phyloP scores from a whole-genome alignment of 2,113 vertebrate species.

The Bubo blakistoni region DNA sequence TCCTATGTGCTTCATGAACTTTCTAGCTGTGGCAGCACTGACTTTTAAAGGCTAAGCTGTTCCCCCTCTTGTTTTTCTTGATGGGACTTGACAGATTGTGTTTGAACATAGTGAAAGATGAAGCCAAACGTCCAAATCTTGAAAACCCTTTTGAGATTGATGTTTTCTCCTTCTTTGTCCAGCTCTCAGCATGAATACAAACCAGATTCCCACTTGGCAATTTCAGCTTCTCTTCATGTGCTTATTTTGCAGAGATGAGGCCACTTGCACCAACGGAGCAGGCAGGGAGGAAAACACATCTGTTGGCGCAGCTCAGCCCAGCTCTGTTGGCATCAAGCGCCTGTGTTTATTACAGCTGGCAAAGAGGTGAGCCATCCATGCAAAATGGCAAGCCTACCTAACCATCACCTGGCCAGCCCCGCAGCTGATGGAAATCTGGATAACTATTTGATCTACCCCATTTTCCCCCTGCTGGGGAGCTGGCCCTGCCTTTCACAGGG shows the following conservation, averaged over 20 bases:
- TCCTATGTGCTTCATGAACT: neutral
- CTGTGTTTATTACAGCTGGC: neutral
- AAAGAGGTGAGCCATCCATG: neutral
- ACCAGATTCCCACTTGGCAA: neutral
- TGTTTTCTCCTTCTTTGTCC: slow-evolving; percentile 11
- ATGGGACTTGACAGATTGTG: neutral
- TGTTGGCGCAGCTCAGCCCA: neutral
- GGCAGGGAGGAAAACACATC: neutral
- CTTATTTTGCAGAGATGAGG: neutral
- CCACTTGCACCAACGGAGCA: neutral
- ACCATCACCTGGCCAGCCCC: neutral
- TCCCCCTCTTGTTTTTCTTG: neutral
- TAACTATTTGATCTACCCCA: neutral
- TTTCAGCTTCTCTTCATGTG: neutral
- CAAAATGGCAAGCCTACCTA: neutral
- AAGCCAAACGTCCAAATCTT: neutral
- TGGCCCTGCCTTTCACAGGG: neutral
- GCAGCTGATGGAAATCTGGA: neutral
- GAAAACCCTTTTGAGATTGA: neutral
- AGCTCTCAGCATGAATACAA: neutral
- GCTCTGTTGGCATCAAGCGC: neutral
- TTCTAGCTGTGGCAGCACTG: neutral
- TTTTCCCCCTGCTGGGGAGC: neutral
- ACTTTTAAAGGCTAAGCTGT: neutral
- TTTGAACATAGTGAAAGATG: neutral